Conservation (phyloP, 1,140 invertebrate species). For the Leptopilina boulardi region DNA sequence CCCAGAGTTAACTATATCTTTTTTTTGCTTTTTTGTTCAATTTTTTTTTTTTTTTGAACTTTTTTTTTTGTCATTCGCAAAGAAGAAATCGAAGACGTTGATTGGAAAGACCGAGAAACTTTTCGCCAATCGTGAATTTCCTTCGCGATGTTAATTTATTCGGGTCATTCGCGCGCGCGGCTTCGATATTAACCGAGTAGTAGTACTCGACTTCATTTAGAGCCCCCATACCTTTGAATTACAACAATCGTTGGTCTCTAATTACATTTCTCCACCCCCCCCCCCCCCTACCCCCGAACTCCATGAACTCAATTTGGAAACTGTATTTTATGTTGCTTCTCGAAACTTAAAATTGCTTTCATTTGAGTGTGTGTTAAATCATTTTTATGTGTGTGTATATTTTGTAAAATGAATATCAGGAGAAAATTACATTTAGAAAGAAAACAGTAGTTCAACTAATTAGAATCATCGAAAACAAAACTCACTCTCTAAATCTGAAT, state of each 20-base stretch:
- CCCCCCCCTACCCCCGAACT: too few relatives aligned
- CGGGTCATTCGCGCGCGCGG: background rate
- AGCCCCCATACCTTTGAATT: slow-evolving; percentile 12
- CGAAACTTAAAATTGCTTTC: background rate
- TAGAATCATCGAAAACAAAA: too few relatives aligned
- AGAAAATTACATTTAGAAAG: too few relatives aligned
- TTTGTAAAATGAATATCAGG: background rate
- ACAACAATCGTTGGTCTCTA: slow-evolving; percentile 14
- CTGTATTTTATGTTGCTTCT: slow-evolving; percentile 1
- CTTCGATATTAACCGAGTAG: slow-evolving; percentile 6
- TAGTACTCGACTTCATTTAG: slow-evolving; percentile 22
- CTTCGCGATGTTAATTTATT: slow-evolving; percentile 24
- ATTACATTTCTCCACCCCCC: slow-evolving; percentile 29
- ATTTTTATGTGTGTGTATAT: background rate
- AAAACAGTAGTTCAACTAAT: too few relatives aligned
- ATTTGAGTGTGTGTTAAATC: slow-evolving; percentile 19
- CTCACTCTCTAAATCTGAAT: too few relatives aligned
- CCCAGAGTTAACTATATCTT: background rate
- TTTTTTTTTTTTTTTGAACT: background rate
- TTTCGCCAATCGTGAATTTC: background rate
- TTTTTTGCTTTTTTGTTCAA: background rate
- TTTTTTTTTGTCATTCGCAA: background rate
- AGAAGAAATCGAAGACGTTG: background rate
- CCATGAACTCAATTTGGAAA: slow-evolving; percentile 5
- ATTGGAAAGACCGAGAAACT: background rate